Conservation (phyloP, 2,888 invertebrate genomes). For the Leucania comma region DNA sequence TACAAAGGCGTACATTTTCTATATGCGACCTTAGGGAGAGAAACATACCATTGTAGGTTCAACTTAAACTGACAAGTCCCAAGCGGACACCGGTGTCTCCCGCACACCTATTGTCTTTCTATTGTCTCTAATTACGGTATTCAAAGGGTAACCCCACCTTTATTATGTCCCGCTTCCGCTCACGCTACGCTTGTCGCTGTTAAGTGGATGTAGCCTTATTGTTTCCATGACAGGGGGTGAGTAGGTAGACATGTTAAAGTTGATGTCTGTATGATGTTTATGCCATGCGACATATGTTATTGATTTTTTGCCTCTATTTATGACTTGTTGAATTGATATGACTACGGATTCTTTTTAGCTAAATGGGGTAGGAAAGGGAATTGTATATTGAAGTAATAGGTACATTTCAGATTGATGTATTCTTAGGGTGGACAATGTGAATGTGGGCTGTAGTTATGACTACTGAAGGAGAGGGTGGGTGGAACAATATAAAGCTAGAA, state of each 20-base stretch:
- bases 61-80: no score
- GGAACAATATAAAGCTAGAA: no score
- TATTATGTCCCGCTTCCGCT: no score
- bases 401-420: background rate
- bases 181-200: background rate
- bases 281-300: constrained; percentile 30
- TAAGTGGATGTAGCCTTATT: background rate
- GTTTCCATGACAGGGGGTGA: background rate
- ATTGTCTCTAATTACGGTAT: no score
- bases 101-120: no score
- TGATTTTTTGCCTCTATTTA: constrained; percentile 38
- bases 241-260: constrained; percentile 19
- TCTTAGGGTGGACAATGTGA: background rate
- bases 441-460: background rate
- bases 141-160: no score
- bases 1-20: no score
- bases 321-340: constrained; percentile 1
- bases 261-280: constrained; percentile 37
- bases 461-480: no score
- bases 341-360: background rate
- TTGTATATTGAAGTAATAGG: background rate
- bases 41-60: no score
- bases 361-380: background rate
- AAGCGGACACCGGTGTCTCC: no score
- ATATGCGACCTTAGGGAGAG: no score